These are phyloP conservation scores for Thermophis baileyi DNA, from an alignment of 2,113 vertebrate species.

Conservation along the genomic window DNA sequence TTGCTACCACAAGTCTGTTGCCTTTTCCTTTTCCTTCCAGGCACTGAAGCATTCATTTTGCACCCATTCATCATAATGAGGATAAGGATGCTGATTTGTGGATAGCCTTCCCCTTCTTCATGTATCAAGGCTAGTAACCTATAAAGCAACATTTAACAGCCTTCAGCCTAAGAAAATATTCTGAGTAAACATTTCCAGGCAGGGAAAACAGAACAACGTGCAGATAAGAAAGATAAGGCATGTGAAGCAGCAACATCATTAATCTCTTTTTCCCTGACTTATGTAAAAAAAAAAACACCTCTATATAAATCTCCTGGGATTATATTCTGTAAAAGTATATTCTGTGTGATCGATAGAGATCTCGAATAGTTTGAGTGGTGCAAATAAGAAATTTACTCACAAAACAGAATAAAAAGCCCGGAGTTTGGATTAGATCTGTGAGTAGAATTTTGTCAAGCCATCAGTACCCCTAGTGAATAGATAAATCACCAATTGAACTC, in stretches of 20 bases:
- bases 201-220: conserved; percentile 16
- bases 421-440: background rate
- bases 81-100: background rate
- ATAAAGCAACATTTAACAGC: background rate
- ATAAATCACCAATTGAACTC: background rate
- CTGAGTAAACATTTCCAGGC: background rate
- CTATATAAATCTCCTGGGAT: conserved; percentile 30
- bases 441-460: background rate
- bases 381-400: conserved; percentile 27
- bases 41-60: background rate
- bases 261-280: conserved; percentile 47
- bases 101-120: background rate
- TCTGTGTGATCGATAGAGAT: conserved; percentile 40
- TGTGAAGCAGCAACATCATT: conserved; percentile 31
- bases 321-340: conserved; percentile 46
- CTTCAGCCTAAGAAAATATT: conserved; percentile 15
- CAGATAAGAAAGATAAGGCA: conserved; percentile 25
- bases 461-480: background rate
- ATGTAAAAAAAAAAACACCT: conserved; percentile 35
- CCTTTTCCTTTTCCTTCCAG: background rate
- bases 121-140: background rate
- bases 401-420: background rate
- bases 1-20: background rate
- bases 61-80: background rate
- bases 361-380: conserved; percentile 39